Evolutionary conservation across 2,797 vertebrate genomes (phyloP).

Genomic region (Mycteria americana): DNA sequence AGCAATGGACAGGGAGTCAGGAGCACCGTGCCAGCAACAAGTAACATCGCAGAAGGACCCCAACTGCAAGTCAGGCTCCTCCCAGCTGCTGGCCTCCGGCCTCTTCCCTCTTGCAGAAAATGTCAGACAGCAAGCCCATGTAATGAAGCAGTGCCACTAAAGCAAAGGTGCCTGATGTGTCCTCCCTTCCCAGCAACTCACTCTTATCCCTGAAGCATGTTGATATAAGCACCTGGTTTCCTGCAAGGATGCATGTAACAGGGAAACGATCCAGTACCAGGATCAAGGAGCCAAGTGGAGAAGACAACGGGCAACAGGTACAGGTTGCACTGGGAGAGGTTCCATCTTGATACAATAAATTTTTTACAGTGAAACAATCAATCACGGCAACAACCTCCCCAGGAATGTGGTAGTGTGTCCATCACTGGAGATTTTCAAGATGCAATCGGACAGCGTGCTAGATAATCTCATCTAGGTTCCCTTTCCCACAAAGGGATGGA

Average conservation of each 20-base stretch:
- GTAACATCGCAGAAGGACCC: neutral
- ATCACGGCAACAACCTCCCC: neutral
- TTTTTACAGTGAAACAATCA: neutral
- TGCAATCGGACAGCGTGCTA: fast-evolving
- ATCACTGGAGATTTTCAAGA: neutral
- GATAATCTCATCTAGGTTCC: neutral
- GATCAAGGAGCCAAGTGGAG: neutral
- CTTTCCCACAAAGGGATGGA: neutral
- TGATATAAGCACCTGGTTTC: fast-evolving
- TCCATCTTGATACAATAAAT: neutral
- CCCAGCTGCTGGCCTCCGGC: neutral
- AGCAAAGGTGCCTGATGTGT: neutral
- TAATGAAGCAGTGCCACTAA: neutral
- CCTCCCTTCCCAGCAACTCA: neutral
- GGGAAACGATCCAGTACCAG: neutral
- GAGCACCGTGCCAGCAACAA: neutral
- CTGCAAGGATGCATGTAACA: fast-evolving
- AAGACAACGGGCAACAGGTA: neutral
- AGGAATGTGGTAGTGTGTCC: fast-evolving
- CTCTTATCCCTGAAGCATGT: neutral
- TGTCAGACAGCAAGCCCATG: neutral
- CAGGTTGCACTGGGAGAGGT: neutral
- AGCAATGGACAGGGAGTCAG: neutral
- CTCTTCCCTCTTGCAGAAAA: neutral
- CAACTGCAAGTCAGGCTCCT: neutral